Evolutionary conservation across 2,888 invertebrate species (phyloP).

Genomic region (Apamea crenata): DNA sequence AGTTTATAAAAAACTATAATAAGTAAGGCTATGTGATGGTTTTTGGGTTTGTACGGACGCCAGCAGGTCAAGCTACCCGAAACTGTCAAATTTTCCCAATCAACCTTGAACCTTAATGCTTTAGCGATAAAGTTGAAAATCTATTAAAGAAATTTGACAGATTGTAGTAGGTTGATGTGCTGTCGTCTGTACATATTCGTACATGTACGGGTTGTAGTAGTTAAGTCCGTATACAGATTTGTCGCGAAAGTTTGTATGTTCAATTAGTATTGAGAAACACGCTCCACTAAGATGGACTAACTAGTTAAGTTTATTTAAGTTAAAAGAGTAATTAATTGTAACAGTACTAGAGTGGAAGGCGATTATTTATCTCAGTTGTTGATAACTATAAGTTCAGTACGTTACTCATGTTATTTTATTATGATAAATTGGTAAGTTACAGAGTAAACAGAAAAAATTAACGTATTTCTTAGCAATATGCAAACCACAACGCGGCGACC

Average conservation of each 20-base stretch:
- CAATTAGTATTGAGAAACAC: background rate
- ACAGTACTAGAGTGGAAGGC: background rate
- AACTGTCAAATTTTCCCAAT: too few species aligned
- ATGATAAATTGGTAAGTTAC: too few species aligned
- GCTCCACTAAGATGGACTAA: background rate
- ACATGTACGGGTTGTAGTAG: background rate
- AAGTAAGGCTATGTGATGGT: background rate
- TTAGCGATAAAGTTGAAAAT: too few species aligned
- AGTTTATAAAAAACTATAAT: background rate
- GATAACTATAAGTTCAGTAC: background rate
- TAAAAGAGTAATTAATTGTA: background rate
- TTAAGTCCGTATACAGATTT: background rate
- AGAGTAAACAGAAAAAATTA: background rate
- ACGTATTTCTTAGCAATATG: background rate
- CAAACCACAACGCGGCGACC: background rate
- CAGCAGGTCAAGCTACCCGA: too few species aligned
- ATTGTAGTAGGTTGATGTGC: too few species aligned
- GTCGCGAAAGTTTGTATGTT: background rate
- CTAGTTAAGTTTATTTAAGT: background rate
- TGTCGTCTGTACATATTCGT: too few species aligned
- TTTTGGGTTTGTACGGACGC: too few species aligned
- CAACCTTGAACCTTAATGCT: too few species aligned
- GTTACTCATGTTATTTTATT: background rate
- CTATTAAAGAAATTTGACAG: too few species aligned
- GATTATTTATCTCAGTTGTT: background rate